Base-by-base conservation (phyloP, 2,888 invertebrate species). In the Ommatoiulus sabulosus region DNA sequence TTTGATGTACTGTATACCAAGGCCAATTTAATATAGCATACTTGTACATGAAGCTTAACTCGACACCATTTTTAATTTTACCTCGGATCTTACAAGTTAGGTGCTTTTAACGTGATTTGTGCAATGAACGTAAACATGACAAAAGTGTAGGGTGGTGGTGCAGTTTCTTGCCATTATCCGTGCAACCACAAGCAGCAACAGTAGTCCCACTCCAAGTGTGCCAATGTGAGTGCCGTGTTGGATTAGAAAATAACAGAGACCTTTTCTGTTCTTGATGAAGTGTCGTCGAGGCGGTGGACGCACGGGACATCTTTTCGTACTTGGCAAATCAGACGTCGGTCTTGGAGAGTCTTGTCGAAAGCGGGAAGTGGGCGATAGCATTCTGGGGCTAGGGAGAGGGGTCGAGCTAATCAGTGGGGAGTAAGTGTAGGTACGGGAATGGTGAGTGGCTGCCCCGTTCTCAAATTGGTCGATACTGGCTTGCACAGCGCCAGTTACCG, bases 341-440 rank as follows among this genome's bases (percentile, higher is more conserved):
- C 87, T 46, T 24, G 43, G 48, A 5, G 52, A 8, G 17, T 48
- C 87, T 57, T 46, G 43, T 7, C 20, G 24, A 20, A 8, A 1
- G 7, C 48, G 87, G 24, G 48, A 1, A 43, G 24, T 52, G 87
- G 87, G 87, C 35, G 87, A 86, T 44, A 86, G 24, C 35, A 52
- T 43, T 86, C 86, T 88, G n/a, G 88, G 88, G 84, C 84, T 80
- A 0, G 89, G 89, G 17, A 87, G 48, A 5, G 89, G 89, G 35
- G 89, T 89, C 2, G 89, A 88, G 43, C 88, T 85, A 72, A 89
- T 89, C 7, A 89, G 48, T n/a, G 89, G 89, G 44, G 89, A 89
- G 52, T 89, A 89, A 20, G 89, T 89, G 72, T 89, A 89, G n/a
- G 88, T 89, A 44, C 87, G 84, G 52, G 46, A n/a, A 17, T 87